Percentiles rank a stretch among this genome's conserved stretches.
Conservation (phyloP, 1,140 invertebrate genomes). For the Hycleus phaleratus region DNA sequence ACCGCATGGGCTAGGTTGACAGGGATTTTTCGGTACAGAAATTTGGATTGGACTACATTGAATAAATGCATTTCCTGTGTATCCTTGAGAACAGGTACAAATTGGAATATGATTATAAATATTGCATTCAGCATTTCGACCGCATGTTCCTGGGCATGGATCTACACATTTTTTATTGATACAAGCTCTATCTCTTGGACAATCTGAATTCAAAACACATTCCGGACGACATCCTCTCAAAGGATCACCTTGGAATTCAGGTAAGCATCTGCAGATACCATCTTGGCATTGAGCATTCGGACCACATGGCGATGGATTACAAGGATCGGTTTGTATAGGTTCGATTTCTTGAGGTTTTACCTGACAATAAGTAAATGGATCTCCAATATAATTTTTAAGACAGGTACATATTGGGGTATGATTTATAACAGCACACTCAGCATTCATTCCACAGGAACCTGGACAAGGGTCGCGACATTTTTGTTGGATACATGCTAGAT, state of each 20-base stretch:
- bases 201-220: constrained; percentile 54
- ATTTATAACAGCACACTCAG: constrained; percentile 65
- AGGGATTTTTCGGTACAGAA: constrained; percentile 45
- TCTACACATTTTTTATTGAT: constrained; percentile 51
- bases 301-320: constrained; percentile 45
- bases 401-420: constrained; percentile 69
- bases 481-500: constrained; percentile 61
- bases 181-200: constrained; percentile 52
- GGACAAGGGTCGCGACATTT: constrained; percentile 67
- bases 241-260: constrained; percentile 47
- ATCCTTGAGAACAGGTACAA: constrained; percentile 50
- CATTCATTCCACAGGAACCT: constrained; percentile 62
- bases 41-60: constrained; percentile 39
- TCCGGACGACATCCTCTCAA: constrained; percentile 50
- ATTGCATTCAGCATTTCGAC: constrained; percentile 51
- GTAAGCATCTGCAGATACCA: constrained; percentile 44
- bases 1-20: constrained; percentile 57
- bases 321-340: constrained; percentile 35
- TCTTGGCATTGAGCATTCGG: constrained; percentile 40
- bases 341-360: constrained; percentile 40
- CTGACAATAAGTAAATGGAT: constrained; percentile 60
- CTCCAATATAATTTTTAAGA: constrained; percentile 52
- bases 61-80: constrained; percentile 49
- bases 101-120: constrained; percentile 56
- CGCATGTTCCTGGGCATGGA: constrained; percentile 55